Conservation (phyloP, 2,888 invertebrate species). For the Drosophila yooni region DNA sequence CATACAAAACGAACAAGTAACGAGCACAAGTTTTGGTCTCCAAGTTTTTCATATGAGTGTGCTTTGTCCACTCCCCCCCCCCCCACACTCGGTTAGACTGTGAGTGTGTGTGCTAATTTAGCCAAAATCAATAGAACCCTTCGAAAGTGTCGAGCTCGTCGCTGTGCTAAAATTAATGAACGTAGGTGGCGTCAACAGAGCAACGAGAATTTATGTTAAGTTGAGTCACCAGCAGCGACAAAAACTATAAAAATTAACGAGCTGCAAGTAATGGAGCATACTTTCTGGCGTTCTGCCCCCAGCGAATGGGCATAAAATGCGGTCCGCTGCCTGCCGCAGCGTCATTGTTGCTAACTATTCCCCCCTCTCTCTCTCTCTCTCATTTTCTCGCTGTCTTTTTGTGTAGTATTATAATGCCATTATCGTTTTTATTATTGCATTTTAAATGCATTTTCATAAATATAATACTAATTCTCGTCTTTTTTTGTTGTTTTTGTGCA, state of each 20-base stretch:
- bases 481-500: constrained; percentile 20
- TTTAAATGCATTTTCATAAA: constrained; percentile 72
- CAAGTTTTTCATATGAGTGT: constrained; percentile 25
- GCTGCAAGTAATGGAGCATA: constrained; percentile 78
- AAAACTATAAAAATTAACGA: constrained; percentile 79
- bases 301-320: constrained; percentile 71
- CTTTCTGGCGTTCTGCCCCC: constrained; percentile 58
- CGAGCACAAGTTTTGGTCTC: constrained; percentile 25
- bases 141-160: constrained; percentile 27
- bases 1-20: constrained; percentile 14
- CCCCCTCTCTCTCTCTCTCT: neutral
- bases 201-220: constrained; percentile 60
- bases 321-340: constrained; percentile 54
- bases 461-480: constrained; percentile 16
- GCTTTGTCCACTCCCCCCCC: neutral
- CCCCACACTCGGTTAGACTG: neutral
- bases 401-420: constrained; percentile 75
- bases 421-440: constrained; percentile 78
- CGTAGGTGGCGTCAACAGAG: constrained; percentile 57
- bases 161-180: constrained; percentile 55
- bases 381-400: neutral
- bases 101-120: constrained; percentile 70
- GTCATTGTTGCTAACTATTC: constrained; percentile 41
- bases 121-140: constrained; percentile 77
- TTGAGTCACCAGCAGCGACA: constrained; percentile 57